Conservation (phyloP, 2,797 vertebrate species). For the Eremophila alpestris region DNA sequence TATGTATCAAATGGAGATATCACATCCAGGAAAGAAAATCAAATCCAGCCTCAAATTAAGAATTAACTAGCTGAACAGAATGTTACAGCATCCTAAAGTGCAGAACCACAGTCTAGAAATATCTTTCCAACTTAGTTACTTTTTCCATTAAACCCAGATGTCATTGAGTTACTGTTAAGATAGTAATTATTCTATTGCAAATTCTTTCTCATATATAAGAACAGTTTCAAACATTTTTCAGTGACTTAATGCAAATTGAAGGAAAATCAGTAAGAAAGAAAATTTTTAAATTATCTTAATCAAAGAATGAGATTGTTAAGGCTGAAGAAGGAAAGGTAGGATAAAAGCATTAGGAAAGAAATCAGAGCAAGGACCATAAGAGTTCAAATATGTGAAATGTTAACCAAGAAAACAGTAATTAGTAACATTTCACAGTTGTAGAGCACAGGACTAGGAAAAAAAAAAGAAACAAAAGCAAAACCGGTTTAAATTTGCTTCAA, state of each 20-base stretch:
- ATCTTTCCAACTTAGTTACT: neutral
- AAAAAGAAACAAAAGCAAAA: neutral
- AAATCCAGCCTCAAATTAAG: neutral
- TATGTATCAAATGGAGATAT: neutral
- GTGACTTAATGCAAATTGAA: neutral
- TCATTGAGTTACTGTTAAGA: neutral
- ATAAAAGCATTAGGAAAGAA: neutral
- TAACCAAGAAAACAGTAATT: neutral
- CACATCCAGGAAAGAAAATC: neutral
- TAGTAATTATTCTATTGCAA: neutral
- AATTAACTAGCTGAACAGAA: neutral
- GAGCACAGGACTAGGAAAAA: neutral
- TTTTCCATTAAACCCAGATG: neutral
- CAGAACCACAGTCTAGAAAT: neutral
- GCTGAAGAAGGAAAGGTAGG: neutral
- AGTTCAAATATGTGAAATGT: neutral
- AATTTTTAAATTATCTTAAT: neutral
- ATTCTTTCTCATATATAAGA: neutral
- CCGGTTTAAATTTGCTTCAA: neutral
- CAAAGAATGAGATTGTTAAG: neutral
- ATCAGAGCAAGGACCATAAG: neutral
- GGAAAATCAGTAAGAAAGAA: neutral
- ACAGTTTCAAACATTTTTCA: neutral
- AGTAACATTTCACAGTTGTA: neutral
- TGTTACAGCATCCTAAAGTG: neutral